Base-by-base conservation (phyloP, 2,113 vertebrate genomes). In the Melanerpes aurifrons region DNA sequence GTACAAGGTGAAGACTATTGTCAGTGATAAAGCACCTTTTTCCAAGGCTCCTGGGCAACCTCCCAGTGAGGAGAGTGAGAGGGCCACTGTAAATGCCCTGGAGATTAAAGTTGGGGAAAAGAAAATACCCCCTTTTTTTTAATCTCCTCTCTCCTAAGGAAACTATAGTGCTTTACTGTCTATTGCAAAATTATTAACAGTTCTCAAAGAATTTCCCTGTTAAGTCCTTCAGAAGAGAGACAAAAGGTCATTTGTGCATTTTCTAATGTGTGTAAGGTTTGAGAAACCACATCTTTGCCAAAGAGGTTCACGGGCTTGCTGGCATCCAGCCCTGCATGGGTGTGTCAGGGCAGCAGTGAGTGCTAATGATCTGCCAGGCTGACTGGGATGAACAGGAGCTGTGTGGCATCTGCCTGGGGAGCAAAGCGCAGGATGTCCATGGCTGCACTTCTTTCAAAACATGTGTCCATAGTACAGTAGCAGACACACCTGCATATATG, bases 401-500 rank as follows among this genome's bases (percentile, higher is more conserved):
- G 64, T 24, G 13, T 2, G 3, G 25, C 6, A 15, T 40, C 56
- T 22, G 53, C 10, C 67, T 32, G 48, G 62, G 58, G 13, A 85
- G 16, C 47, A 78, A 45, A 63, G 61, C 63, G 45, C 1, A 1
- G 12, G 4, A 47, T 43, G 45, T 14, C 45, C 24, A 24, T 0
- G 4, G 32, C 0, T 86, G 47, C 31, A 25, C 5, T 20, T 26
- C 50, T 35, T 26, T 3, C 50, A 45, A 69, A 77, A 80, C 8
- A 4, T 1, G 16, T 14, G 32, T 22, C 57, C 13, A 1, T 2
- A 53, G 4, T 17, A 16, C 18, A 40, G 10, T 0, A 43, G 18
- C 1, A 61, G 47, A 57, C 67, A 86, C n/a, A 22, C 7, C 6
- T 4, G 20, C 24, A 24, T 8, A 45, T 4, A 12, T 10, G 28